Base-by-base conservation (phyloP, 92 coral and sea anemone species). In the Porites cylindrica region DNA sequence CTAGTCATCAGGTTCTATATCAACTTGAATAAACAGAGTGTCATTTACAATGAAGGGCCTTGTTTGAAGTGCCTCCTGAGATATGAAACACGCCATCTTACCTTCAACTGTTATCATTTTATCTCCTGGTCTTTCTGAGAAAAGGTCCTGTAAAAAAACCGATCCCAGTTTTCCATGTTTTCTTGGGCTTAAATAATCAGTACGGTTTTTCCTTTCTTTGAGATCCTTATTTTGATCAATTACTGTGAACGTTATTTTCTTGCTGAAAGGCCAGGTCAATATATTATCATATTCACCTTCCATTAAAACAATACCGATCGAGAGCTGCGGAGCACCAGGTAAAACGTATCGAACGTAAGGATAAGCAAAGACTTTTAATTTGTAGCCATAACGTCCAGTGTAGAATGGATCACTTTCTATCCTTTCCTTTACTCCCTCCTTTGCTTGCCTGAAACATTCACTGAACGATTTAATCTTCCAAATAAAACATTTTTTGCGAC, bases 241-340 rank as follows among this genome's bases (percentile, higher is more conserved):
- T 58, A 72, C 17, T 0, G 53, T 72, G 19, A 72, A 10, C 1
- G 47, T 72, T 17, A 72, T 18, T 50, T 72, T 50, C 52, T 32
- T 10, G 7, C 38, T 17, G 20, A 72, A 72, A 9, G 52, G 76
- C 76, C 76, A 72, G 19, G 56, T 7, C 18, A 72, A 72, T 11
- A 83, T 63, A 18, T 84, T 80, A 70, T 89, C 92, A 52, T 66
- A 89, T 54, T 54, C 60, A 54, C 60, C 60, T 54, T 54, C 11
- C 60, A 54, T 2, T 54, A 0, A 10, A 7, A 2, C 11, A 16
- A 54, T 0, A 0, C 10, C 60, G 58, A 53, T 11, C 58, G 58
- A 53, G 58, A 21, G 23, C 23, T 21, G 23, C 23, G 23, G 23
- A 21, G 23, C 23, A 21, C 0, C 0, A 53, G 58, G 58, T 60